These are phyloP conservation scores for Cardiocondyla obscurior DNA, from an alignment of 1,140 invertebrate species.

Conservation along the genomic window DNA sequence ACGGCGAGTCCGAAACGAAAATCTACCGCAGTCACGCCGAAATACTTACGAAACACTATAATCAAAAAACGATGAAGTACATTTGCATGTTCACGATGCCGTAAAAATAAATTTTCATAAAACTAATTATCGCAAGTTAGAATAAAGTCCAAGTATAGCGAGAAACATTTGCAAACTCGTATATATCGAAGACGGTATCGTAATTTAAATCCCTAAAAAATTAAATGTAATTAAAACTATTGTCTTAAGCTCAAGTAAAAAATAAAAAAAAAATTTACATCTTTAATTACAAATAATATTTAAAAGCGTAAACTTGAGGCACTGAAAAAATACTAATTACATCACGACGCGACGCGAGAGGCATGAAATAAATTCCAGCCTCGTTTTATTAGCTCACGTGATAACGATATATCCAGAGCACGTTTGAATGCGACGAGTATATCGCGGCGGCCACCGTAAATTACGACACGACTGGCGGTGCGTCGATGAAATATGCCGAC, in stretches of 20 bases:
- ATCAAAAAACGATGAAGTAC: background rate
- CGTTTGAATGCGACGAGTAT: background rate
- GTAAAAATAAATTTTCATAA: background rate
- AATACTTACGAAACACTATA: background rate
- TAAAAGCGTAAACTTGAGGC: background rate
- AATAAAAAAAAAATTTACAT: no score
- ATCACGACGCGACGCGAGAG: background rate
- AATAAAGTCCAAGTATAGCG: background rate
- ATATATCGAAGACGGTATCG: no score
- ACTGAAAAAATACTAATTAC: constrained; percentile 25
- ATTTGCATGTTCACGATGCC: background rate
- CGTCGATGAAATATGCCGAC: constrained; percentile 6
- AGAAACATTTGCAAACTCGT: background rate
- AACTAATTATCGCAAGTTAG: background rate
- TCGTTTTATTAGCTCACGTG: background rate
- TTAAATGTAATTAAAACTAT: background rate
- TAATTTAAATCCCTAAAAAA: background rate
- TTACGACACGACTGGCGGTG: constrained; percentile 12
- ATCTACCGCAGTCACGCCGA: background rate
- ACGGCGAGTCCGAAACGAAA: background rate
- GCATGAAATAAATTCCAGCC: background rate
- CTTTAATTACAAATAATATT: background rate
- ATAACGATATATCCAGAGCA: background rate
- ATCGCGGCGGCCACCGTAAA: background rate
- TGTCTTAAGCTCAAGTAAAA: background rate